Evolutionary conservation across 2,888 invertebrate genomes (phyloP).

Genomic region (Sinohyriopsis cumingii): DNA sequence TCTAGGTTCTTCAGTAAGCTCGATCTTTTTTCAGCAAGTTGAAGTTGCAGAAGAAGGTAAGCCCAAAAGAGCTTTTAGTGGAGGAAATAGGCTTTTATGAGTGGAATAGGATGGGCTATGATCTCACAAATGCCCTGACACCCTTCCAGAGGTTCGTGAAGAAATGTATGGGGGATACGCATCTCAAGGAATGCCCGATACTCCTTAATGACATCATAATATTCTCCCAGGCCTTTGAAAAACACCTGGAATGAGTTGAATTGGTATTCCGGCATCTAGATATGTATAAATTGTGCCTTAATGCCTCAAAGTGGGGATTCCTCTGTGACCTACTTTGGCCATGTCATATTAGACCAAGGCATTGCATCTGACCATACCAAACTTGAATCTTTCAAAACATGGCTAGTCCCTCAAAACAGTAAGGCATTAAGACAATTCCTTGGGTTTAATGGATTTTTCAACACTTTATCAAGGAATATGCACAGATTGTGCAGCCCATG

Average conservation of each 20-base stretch:
- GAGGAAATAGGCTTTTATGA: conserved; percentile 32
- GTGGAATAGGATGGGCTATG: conserved; percentile 47
- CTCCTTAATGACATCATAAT: too few species aligned
- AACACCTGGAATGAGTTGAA: neutral
- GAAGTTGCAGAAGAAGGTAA: conserved; percentile 22
- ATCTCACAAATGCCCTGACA: conserved; percentile 41
- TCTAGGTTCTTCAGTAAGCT: neutral
- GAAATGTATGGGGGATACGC: conserved; percentile 8
- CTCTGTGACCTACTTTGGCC: neutral
- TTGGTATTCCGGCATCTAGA: too few species aligned
- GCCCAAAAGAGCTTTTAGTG: conserved; percentile 43
- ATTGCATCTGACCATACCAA: too few species aligned
- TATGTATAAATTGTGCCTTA: neutral
- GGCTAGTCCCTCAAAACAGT: neutral
- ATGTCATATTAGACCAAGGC: too few species aligned
- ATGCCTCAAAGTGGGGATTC: conserved; percentile 1
- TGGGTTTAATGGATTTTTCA: neutral
- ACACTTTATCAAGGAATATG: neutral
- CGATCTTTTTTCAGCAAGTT: neutral
- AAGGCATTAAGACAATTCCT: neutral
- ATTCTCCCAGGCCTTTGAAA: too few species aligned
- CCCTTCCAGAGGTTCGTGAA: conserved; percentile 40
- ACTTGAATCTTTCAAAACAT: too few species aligned
- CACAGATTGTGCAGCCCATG: neutral
- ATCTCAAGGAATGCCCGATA: neutral